Conservation (phyloP, 2,888 invertebrate genomes). For the Drosophila histrio region DNA sequence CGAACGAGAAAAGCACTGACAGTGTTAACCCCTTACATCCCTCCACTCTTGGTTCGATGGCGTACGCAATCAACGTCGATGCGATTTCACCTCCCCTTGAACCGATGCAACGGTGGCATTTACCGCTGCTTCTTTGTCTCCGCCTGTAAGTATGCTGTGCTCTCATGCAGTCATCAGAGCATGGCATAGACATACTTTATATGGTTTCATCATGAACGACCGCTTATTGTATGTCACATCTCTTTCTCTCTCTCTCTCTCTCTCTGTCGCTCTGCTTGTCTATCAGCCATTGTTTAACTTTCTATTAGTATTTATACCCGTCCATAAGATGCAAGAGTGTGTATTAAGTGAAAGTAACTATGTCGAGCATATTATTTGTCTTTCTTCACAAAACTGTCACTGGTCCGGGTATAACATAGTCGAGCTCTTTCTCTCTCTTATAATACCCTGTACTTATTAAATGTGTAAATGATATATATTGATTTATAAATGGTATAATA, state of each 20-base stretch:
- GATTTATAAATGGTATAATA: no score
- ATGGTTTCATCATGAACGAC: constrained; percentile 20
- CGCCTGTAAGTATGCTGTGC: background rate
- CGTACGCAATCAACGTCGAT: constrained; percentile 37
- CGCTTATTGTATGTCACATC: constrained; percentile 25
- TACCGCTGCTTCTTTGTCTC: constrained; percentile 1
- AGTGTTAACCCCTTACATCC: background rate
- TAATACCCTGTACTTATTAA: background rate
- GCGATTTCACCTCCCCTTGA: constrained; percentile 16
- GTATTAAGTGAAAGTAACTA: background rate
- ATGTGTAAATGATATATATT: background rate
- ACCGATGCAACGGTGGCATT: constrained; percentile 11
- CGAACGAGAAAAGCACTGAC: constrained; percentile 32
- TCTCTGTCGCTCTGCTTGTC: background rate
- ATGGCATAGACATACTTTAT: constrained; percentile 23
- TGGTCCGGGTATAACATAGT: no score
- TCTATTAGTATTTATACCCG: constrained; percentile 14
- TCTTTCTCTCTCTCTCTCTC: background rate
- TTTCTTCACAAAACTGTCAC: background rate
- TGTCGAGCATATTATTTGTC: background rate
- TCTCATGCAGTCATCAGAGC: constrained; percentile 29
- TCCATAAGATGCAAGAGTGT: background rate
- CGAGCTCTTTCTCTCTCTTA: no score
- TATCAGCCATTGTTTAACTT: constrained; percentile 1
- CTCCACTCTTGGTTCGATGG: background rate